Base-by-base conservation (phyloP, 2,113 vertebrate genomes). In the Bungarus multicinctus region DNA sequence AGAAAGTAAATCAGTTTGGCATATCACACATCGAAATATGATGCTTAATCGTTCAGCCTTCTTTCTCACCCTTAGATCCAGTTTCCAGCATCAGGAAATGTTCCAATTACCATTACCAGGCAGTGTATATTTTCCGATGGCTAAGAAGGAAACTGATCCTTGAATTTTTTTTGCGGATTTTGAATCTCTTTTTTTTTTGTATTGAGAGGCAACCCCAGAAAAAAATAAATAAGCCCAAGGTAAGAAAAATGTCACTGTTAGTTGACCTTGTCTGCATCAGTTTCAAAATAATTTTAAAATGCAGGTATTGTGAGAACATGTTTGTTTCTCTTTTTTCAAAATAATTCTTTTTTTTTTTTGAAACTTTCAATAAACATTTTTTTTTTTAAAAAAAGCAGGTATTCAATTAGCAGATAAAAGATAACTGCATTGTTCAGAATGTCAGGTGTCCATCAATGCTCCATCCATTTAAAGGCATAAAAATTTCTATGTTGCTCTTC, bases 1-100 rank as follows among this genome's bases (percentile, higher is more conserved):
- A 95, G 94, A 95, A 43, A 91, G 27, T 45, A 34, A 55, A 22
- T 86, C 88, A 93, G 92, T 81, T 34, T 58, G 45, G 87, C 54
- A 52, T 74, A 94, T 94, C 91, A 87, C 87, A 87, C 95, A 88
- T 90, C 91, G 91, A 96, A 96, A 96, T 95, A 96, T 90, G 90
- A 94, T 86, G 25, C 52, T 95, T 86, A 93, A 30, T 96, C 94
- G 95, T 91, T 53, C 88, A 93, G 43, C 47, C 90, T 87, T 95
- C 93, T 88, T 94, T 95, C 50, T 94, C 50, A 3, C 87, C 88
- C 87, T 89, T 91, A 94, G 96, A 96, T 95, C 81, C 1, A 0
- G 90, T 27, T 96, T 96, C 69, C 85, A 90, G 87, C 93, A 96
- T 95, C 90, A 95, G 91, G 89, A 95, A 96, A 90, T 93, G 94